phyloP scores from a whole-genome alignment of 1,140 invertebrate genomes.

The Battus philenor region DNA sequence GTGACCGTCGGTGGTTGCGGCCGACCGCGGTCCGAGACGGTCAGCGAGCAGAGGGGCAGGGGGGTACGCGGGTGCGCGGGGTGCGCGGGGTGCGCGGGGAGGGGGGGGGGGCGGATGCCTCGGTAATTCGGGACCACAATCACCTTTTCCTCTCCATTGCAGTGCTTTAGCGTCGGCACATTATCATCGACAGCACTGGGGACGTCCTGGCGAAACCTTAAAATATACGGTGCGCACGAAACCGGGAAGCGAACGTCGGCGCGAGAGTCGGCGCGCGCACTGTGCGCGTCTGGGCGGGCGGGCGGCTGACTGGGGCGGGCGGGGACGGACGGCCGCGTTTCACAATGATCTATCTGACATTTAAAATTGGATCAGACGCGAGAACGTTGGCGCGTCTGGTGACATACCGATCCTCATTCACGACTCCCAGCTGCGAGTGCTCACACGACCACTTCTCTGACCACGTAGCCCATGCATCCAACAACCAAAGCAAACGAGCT shows the following conservation, averaged over 20 bases:
- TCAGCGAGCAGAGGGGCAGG: constrained; percentile 60
- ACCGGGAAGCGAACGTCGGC: too few species aligned
- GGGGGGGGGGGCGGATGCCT: not conserved
- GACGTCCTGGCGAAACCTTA: not conserved
- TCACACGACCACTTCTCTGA: too few species aligned
- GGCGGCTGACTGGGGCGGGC: too few species aligned
- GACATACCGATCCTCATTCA: constrained; percentile 18
- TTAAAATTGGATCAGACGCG: constrained; percentile 67
- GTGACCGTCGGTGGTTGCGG: constrained; percentile 50
- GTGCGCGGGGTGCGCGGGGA: constrained; percentile 40
- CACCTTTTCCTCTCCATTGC: constrained; percentile 12
- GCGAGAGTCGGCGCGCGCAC: too few species aligned
- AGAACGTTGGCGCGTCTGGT: constrained; percentile 26
- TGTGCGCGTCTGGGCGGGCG: too few species aligned
- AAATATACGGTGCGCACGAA: too few species aligned
- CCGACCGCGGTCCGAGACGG: constrained; percentile 48
- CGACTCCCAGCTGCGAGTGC: too few species aligned
- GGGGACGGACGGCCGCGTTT: too few species aligned
- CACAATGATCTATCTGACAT: constrained; percentile 72
- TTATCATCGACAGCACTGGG: not conserved
- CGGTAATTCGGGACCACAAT: not conserved
- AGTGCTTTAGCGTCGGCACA: constrained; percentile 2
- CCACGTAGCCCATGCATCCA: too few species aligned
- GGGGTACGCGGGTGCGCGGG: constrained; percentile 63
- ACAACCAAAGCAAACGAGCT: too few species aligned